Percentiles rank a stretch among this genome's conserved stretches.
Conservation (phyloP, 2,888 invertebrate genomes). For the Siphonodentalium dalli region DNA sequence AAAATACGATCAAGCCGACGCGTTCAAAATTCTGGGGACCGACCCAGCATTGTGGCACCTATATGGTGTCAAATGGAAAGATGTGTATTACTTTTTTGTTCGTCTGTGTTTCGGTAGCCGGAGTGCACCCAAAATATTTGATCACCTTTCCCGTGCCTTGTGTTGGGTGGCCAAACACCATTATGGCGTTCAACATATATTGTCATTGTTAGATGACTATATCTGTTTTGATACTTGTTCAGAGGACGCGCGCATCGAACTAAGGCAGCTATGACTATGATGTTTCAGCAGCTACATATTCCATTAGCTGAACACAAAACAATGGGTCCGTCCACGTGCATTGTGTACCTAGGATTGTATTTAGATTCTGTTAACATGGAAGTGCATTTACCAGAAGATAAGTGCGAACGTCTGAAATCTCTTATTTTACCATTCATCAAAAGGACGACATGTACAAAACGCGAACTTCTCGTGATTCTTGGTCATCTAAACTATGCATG, state of each 20-base stretch:
- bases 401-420: conserved; percentile 13
- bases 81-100: conserved; percentile 19
- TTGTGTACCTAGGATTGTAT: conserved; percentile 29
- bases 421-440: neutral
- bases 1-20: conserved; percentile 27
- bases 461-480: conserved; percentile 16
- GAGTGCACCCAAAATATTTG: conserved; percentile 26
- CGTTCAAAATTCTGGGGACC: conserved; percentile 25
- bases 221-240: conserved; percentile 19
- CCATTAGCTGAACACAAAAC: conserved; percentile 24
- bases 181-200: conserved; percentile 17
- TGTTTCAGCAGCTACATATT: conserved; percentile 23
- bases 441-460: conserved; percentile 6
- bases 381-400: conserved; percentile 20
- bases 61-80: conserved; percentile 24
- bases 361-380: conserved; percentile 25
- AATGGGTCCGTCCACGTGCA: conserved; percentile 12
- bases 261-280: conserved; percentile 16
- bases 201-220: conserved; percentile 28
- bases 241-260: conserved; percentile 13
- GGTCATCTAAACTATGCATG: conserved; percentile 22
- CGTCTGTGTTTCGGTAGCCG: conserved; percentile 24
- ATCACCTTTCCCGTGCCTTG: conserved; percentile 16
- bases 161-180: conserved; percentile 26
- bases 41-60: conserved; percentile 16